A percentile compares a stretch with the other conserved stretches of the same genome.
phyloP scores from a whole-genome alignment of 92 coral and sea anemone genomes.

The Palythoa caribaeorum region DNA sequence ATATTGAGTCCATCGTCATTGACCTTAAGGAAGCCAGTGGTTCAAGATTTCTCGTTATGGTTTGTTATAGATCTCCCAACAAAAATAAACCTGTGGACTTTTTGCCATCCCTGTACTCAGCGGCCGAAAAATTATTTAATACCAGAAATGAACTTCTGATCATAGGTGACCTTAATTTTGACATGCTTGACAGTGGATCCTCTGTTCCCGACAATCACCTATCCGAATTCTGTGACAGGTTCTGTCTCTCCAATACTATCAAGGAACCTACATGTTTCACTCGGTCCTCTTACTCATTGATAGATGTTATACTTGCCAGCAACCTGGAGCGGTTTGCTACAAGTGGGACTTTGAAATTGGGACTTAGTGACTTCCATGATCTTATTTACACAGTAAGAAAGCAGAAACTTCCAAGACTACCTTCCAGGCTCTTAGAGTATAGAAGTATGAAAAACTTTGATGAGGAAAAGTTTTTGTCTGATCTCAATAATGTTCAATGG shows the following conservation, averaged over 20 bases:
- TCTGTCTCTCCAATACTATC: conserved; percentile 7
- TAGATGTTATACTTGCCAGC: conserved; percentile 2
- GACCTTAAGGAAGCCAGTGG: conserved; percentile 39
- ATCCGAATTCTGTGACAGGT: conserved; percentile 12
- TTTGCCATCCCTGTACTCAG: conserved; percentile 14
- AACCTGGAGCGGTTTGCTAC: conserved; percentile 4
- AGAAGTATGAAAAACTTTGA: conserved; percentile 15
- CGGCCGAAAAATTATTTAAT: conserved; percentile 27
- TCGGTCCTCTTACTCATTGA: conserved; percentile 14
- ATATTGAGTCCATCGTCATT: conserved; percentile 58
- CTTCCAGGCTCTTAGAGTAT: conserved; percentile 7
- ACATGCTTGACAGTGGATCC: conserved; percentile 5
- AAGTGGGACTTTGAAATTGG: neutral
- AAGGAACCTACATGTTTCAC: conserved; percentile 15
- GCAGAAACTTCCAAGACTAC: conserved; percentile 15
- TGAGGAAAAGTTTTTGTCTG: conserved; percentile 7
- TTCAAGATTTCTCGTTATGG: conserved; percentile 18
- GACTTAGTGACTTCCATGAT: conserved; percentile 1
- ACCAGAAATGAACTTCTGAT: conserved; percentile 40
- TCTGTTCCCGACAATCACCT: conserved; percentile 7
- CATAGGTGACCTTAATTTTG: conserved; percentile 39
- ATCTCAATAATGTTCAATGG: conserved; percentile 10
- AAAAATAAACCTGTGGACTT: conserved; percentile 39
- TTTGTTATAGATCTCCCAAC: conserved; percentile 42
- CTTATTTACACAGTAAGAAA: neutral